A percentile compares a stretch with the other conserved stretches of the same genome.
Evolutionary conservation across 2,888 invertebrate species (phyloP).

Genomic region (Dusona sp.): DNA sequence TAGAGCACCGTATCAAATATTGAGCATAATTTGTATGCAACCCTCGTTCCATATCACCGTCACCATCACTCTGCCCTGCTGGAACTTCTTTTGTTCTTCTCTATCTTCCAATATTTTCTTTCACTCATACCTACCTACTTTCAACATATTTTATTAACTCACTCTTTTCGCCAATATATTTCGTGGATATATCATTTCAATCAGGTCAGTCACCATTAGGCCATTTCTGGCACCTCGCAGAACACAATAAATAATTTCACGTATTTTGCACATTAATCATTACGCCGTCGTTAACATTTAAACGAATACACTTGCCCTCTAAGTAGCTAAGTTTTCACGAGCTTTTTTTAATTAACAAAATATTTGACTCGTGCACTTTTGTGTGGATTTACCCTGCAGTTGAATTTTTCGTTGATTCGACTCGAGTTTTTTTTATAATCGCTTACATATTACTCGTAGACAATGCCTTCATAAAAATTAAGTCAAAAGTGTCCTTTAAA

Average conservation of each 20-base stretch:
- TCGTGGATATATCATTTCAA: constrained; percentile 37
- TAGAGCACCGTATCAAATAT: constrained; percentile 13
- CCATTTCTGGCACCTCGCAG: constrained; percentile 24
- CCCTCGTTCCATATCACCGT: constrained; percentile 48
- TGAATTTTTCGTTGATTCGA: constrained; percentile 25
- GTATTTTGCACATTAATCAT: constrained; percentile 28
- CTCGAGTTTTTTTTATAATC: constrained; percentile 31
- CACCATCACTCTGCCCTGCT: constrained; percentile 77
- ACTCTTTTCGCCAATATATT: constrained; percentile 36
- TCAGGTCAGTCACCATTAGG: constrained; percentile 45
- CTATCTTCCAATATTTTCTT: constrained; percentile 29
- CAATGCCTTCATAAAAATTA: constrained; percentile 15
- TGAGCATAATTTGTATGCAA: constrained; percentile 30
- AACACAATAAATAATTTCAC: constrained; percentile 37
- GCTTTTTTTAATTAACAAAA: neutral
- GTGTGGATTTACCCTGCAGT: constrained; percentile 27
- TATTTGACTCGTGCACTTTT: constrained; percentile 15
- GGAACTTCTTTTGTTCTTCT: constrained; percentile 71
- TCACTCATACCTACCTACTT: constrained; percentile 22
- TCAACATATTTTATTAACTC: constrained; percentile 48
- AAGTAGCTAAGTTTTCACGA: neutral
- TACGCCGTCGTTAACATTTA: neutral
- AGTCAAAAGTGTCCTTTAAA: neutral
- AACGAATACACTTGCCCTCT: constrained; percentile 2
- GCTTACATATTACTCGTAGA: constrained; percentile 47